These are phyloP conservation scores for Terebella lapidaria DNA, from an alignment of 2,888 invertebrate species.

Conservation along the genomic window DNA sequence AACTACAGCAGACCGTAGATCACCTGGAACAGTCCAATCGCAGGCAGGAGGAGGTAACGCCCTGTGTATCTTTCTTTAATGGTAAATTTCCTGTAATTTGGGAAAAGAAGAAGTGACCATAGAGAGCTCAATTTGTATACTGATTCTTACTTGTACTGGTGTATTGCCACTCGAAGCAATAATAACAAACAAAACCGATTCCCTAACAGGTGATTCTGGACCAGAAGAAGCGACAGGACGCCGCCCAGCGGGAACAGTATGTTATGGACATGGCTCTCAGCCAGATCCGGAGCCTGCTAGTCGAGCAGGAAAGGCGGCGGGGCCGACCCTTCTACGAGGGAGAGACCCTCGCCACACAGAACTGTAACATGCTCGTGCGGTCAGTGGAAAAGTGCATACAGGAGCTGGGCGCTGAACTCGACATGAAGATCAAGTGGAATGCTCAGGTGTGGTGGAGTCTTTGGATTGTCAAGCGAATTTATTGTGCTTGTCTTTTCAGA, in stretches of 20 bases:
- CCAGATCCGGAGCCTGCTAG: slow-evolving; percentile 35
- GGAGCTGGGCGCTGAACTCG: slow-evolving; percentile 25
- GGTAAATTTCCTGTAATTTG: too few species aligned
- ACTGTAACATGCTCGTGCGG: slow-evolving; percentile 35
- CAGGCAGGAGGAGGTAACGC: slow-evolving; percentile 36
- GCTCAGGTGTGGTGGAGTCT: background rate
- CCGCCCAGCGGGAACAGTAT: slow-evolving; percentile 29
- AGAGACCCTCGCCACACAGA: slow-evolving; percentile 35
- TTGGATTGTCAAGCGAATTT: too few species aligned
- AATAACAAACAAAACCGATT: too few species aligned
- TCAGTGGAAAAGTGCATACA: slow-evolving; percentile 40
- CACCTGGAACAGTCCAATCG: slow-evolving; percentile 34
- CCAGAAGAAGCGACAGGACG: slow-evolving; percentile 12
- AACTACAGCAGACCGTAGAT: slow-evolving; percentile 32
- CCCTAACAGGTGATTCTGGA: slow-evolving; percentile 32
- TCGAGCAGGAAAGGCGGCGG: slow-evolving; percentile 33
- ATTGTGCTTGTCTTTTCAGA: too few species aligned
- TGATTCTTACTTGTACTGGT: too few species aligned
- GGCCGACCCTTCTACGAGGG: slow-evolving; percentile 38
- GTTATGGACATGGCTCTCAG: slow-evolving; percentile 32
- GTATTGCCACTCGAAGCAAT: too few species aligned
- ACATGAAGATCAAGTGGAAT: background rate
- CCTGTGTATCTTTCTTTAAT: too few species aligned
- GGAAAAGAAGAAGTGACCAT: too few species aligned
- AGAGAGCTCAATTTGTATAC: too few species aligned